Conservation (phyloP, 53 echinoderm and acorn worm species). For the Zoroaster sp. region DNA sequence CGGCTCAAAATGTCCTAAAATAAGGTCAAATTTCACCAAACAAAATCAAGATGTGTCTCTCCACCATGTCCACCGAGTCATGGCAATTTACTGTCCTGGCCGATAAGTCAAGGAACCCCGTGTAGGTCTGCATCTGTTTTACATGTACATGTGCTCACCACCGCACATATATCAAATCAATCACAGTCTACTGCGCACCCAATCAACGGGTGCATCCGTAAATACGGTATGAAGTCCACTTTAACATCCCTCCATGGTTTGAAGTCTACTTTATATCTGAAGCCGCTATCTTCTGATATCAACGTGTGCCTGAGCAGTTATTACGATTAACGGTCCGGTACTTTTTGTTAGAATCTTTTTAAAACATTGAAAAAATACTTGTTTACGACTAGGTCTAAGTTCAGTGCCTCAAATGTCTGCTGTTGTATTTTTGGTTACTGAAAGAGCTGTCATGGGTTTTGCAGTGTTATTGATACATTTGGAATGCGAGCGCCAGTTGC, state of each 20-base stretch:
- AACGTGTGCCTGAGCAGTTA: background rate
- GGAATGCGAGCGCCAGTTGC: constrained; percentile 42
- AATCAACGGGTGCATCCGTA: background rate
- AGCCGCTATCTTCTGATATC: background rate
- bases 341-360: no score
- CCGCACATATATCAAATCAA: background rate
- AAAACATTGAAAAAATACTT: no score
- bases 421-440: background rate
- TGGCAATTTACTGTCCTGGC: background rate
- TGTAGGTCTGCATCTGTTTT: constrained; percentile 12
- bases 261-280: background rate
- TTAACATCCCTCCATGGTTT: background rate
- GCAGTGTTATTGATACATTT: constrained; percentile 4
- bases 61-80: background rate
- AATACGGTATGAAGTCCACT: background rate
- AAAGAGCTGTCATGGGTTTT: background rate
- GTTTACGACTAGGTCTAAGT: no score
- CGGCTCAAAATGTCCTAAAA: background rate
- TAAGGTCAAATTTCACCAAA: background rate
- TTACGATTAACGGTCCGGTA: background rate
- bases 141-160: constrained; percentile 19
- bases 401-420: background rate
- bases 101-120: background rate
- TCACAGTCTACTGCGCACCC: background rate
- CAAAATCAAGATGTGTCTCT: background rate